phyloP scores from a whole-genome alignment of 2,113 vertebrate species.

The Carassius gibelio region DNA sequence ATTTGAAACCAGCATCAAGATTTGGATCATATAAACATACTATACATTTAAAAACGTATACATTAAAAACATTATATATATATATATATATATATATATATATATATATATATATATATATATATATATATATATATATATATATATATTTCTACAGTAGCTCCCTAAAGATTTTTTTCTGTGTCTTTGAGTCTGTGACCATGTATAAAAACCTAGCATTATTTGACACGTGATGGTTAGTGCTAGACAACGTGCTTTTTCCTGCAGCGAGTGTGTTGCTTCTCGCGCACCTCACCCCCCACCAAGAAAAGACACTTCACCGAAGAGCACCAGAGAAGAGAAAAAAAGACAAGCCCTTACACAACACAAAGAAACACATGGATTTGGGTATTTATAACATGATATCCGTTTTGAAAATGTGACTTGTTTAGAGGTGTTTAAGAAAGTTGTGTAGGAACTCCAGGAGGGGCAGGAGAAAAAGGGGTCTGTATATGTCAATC shows the following conservation, averaged over 20 bases:
- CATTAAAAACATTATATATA: too few species aligned
- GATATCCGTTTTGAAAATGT: neutral
- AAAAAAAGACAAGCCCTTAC: neutral
- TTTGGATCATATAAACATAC: neutral
- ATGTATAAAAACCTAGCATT: neutral
- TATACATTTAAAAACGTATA: too few species aligned
- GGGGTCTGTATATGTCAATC: conserved; percentile 56
- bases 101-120: too few species aligned
- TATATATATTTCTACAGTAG: neutral
- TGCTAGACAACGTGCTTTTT: neutral
- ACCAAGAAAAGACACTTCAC: conserved; percentile 6
- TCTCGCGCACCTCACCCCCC: neutral
- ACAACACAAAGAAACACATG: neutral
- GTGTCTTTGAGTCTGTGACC: neutral
- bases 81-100: too few species aligned
- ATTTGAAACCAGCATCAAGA: too few species aligned
- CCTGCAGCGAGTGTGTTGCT: neutral
- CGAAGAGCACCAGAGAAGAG: neutral
- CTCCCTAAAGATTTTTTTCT: neutral
- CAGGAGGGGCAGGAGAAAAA: conserved; percentile 48
- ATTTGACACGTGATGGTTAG: neutral
- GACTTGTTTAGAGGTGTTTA: neutral
- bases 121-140: too few species aligned
- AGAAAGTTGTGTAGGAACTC: neutral
- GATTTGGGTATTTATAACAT: conserved; percentile 2